phyloP scores from a whole-genome alignment of 2,113 vertebrate genomes.

The Lophochroa leadbeateri region DNA sequence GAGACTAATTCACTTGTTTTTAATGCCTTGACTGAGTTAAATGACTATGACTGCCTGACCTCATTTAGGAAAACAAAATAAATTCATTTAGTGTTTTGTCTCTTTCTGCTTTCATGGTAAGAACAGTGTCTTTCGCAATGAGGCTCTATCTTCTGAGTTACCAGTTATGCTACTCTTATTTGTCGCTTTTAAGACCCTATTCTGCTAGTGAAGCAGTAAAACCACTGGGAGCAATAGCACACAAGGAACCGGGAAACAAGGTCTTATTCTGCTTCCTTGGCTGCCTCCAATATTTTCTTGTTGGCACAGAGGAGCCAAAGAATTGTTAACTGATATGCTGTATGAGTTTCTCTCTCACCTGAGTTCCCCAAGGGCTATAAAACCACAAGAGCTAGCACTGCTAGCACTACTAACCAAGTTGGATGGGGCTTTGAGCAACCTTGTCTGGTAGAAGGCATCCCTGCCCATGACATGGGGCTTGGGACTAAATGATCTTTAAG shows the following conservation, averaged over 20 bases:
- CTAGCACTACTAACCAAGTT: neutral
- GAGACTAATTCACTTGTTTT: neutral
- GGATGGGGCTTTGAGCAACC: neutral
- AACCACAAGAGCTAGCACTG: neutral
- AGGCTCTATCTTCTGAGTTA: neutral
- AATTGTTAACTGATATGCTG: neutral
- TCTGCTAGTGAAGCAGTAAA: neutral
- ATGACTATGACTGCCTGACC: neutral
- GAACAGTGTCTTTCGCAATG: neutral
- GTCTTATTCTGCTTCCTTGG: neutral
- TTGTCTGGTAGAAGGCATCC: neutral
- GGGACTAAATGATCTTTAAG: neutral
- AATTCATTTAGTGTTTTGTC: neutral
- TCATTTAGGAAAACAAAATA: neutral
- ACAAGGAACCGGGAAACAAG: neutral
- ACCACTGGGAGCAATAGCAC: neutral
- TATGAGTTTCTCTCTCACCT: neutral
- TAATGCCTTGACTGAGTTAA: neutral
- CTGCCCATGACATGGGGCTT: neutral
- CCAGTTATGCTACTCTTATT: neutral
- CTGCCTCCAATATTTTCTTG: neutral
- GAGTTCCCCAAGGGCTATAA: neutral
- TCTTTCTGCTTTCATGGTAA: neutral
- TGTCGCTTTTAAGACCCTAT: neutral
- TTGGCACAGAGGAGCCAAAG: neutral